Conservation (phyloP, 2,113 vertebrate genomes). For the Colinus virginianus region DNA sequence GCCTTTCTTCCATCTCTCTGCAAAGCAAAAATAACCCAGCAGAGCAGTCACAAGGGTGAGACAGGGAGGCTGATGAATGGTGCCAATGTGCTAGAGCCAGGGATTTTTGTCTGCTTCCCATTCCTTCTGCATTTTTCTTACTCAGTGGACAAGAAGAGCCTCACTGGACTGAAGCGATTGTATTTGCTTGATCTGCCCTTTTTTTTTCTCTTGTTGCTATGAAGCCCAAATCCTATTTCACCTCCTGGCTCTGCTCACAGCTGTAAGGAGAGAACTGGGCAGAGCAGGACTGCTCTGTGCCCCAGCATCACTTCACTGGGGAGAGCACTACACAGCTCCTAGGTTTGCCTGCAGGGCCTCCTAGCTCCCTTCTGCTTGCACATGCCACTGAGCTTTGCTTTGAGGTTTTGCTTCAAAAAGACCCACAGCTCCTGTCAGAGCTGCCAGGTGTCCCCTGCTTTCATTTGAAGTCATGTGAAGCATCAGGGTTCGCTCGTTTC, state of each 20-base stretch:
- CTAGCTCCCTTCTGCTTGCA: neutral
- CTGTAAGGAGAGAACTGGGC: neutral
- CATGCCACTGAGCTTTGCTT: neutral
- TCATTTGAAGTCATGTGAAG: slow-evolving; percentile 32
- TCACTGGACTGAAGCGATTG: neutral
- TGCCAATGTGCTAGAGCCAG: neutral
- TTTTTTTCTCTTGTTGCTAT: neutral
- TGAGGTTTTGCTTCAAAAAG: slow-evolving; percentile 18
- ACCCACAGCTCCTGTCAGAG: neutral
- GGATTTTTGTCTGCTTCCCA: slow-evolving; percentile 8
- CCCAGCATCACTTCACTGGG: neutral
- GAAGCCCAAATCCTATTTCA: neutral
- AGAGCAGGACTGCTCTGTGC: neutral
- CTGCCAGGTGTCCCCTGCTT: slow-evolving; percentile 1
- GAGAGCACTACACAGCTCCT: accelerated
- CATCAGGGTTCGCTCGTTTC: slow-evolving; percentile 3
- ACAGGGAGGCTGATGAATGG: neutral
- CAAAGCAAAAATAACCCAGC: neutral
- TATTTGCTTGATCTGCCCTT: neutral
- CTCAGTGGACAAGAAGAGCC: neutral
- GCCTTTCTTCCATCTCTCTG: slow-evolving; percentile 29
- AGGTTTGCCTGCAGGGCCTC: neutral
- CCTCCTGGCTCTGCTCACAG: neutral
- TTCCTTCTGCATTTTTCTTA: slow-evolving; percentile 36
- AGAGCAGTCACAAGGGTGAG: neutral